Evolutionary conservation across 2,113 vertebrate genomes (phyloP).

Genomic region (Rhombomys opimus): DNA sequence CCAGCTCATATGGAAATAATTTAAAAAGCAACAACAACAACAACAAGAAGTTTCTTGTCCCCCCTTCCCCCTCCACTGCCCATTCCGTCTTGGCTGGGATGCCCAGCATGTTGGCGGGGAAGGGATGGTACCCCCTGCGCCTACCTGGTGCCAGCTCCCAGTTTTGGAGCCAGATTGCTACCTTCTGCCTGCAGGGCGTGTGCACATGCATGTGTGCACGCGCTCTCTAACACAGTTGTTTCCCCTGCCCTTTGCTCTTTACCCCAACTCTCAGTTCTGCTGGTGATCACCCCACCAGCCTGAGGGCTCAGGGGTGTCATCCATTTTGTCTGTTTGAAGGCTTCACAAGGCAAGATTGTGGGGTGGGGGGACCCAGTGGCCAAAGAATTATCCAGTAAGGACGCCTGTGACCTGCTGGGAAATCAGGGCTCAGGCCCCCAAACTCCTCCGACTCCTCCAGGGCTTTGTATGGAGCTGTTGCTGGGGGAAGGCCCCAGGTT

Average conservation of each 20-base stretch:
- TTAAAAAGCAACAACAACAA: not conserved
- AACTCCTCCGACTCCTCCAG: not conserved
- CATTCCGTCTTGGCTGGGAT: not conserved
- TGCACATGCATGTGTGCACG: not conserved
- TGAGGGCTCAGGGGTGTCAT: not conserved
- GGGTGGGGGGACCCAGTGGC: not conserved
- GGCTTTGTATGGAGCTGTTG: conserved; percentile 9
- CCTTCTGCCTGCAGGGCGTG: not conserved
- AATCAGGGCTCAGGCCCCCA: not conserved
- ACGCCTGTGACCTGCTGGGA: not conserved
- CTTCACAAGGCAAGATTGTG: not conserved
- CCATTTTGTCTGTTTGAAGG: not conserved
- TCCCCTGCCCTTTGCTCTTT: no score
- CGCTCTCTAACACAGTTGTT: not conserved
- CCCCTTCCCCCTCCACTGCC: not conserved
- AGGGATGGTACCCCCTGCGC: not conserved
- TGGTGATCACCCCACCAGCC: not conserved
- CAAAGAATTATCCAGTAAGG: not conserved
- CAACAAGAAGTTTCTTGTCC: not conserved
- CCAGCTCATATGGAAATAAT: not conserved
- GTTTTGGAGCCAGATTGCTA: not conserved
- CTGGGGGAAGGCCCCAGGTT: conserved; percentile 58
- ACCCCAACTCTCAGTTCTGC: not conserved
- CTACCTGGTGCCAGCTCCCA: not conserved
- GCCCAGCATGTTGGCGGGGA: not conserved